Evolutionary conservation across 2,113 vertebrate species (phyloP), one percentile per base, ranked within the genome.

Genomic region (Maccullochella peelii): DNA sequence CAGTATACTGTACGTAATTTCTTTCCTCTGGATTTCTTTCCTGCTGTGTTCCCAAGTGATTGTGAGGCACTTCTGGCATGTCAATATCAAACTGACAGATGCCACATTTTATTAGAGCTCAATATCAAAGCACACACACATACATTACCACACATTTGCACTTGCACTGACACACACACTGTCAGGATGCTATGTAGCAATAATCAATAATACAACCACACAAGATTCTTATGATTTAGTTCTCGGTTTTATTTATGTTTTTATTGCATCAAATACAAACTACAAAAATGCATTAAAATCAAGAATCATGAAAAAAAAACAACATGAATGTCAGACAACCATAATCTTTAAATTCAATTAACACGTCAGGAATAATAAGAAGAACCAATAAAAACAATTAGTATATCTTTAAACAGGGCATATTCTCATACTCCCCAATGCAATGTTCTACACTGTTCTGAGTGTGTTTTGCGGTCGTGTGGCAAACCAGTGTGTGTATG

Each of bases 11-110:
- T 79, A 36, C 21, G 3, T 6, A 15, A 8, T 78, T 73, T 67
- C 25, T 57, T 76, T 85, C 21, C 33, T 33, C 72, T 80, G 47
- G 4, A 63, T 81, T 79, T 74, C 36, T 81, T 55, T 74, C 38
- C 77, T 59, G 44, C 25, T 80, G 23, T 59, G 52, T 77, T 89
- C 79, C 78, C 83, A 77, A 72, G 80, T 93, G 79, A 90, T 85
- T 71, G 62, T 68, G 67, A 77, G 50, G 30, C 84, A 86, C 86
- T 86, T 83, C 85, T 85, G 72, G 75, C 79, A 49, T 58, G 83
- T 93, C 90, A 91, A 63, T 68, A 83, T 86, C 81, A 86, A 91
- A 92, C 86, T 93, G 94, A 93, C 90, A 93, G 88, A 86, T 94
- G 92, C 90, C 94, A 92, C 82, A 33, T 92, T 90, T 91, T 92